Conservation (phyloP, 2,113 vertebrate species). For the Gallinago undulata region DNA sequence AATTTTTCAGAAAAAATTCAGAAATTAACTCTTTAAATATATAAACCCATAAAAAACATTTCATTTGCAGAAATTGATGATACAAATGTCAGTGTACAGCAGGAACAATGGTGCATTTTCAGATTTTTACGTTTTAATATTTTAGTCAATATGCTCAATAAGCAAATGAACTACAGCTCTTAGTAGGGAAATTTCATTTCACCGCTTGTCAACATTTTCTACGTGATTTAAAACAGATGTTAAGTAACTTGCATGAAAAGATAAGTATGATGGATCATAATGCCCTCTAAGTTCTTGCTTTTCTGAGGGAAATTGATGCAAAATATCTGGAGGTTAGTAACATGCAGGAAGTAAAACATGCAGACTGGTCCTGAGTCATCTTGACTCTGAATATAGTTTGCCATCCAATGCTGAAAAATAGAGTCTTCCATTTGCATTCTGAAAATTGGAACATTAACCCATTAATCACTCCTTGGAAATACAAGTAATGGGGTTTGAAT, state of each 20-base stretch:
- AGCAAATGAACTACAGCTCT: slow-evolving; percentile 37
- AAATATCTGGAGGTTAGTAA: neutral
- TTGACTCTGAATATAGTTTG: neutral
- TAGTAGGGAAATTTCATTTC: slow-evolving; percentile 46
- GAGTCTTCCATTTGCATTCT: neutral
- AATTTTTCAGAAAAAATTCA: neutral
- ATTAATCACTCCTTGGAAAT: neutral
- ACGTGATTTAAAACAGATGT: slow-evolving; percentile 38
- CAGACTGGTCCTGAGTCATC: neutral
- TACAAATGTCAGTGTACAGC: neutral
- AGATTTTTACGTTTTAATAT: slow-evolving; percentile 41
- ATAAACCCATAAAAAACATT: neutral
- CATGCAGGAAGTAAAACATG: neutral
- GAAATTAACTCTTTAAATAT: neutral
- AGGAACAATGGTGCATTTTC: slow-evolving; percentile 14
- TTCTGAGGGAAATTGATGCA: neutral
- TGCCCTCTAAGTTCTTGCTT: neutral
- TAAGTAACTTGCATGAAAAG: neutral
- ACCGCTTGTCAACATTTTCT: slow-evolving; percentile 38
- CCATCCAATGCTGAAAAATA: neutral
- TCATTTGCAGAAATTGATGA: slow-evolving; percentile 9
- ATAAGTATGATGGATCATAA: neutral
- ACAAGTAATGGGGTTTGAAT: neutral
- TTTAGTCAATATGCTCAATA: slow-evolving; percentile 25
- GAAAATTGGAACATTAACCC: neutral